Conservation (phyloP, 2,888 invertebrate genomes). For the Nymphalis urticae region DNA sequence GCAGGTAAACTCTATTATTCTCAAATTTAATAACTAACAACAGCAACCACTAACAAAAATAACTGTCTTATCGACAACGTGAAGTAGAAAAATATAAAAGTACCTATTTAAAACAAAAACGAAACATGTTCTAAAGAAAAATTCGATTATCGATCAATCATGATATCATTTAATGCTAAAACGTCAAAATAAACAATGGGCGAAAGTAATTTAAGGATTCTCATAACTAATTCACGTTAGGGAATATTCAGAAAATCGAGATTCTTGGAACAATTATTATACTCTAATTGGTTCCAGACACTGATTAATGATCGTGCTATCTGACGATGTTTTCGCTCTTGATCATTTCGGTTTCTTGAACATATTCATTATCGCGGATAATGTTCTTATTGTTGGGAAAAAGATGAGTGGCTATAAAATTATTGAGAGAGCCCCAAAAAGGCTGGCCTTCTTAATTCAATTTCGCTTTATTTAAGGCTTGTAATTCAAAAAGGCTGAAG, state of each 20-base stretch:
- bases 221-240: conserved; percentile 43
- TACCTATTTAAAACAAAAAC: neutral
- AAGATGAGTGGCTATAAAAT: conserved; percentile 35
- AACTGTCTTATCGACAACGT: too few relatives aligned
- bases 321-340: conserved; percentile 47
- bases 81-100: neutral
- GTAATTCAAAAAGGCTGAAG: neutral
- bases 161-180: neutral
- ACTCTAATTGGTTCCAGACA: conserved; percentile 55
- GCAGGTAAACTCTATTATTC: conserved; percentile 52
- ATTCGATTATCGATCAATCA: conserved; percentile 6
- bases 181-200: conserved; percentile 35
- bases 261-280: conserved; percentile 50
- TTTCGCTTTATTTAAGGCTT: too few relatives aligned
- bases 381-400: conserved; percentile 37
- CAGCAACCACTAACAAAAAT: too few relatives aligned
- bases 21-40: too few relatives aligned
- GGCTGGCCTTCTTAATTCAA: neutral
- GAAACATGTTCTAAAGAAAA: neutral
- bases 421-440: conserved; percentile 21
- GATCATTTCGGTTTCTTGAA: conserved; percentile 53
- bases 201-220: conserved; percentile 38
- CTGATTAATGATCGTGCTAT: conserved; percentile 49
- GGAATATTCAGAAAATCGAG: conserved; percentile 45
- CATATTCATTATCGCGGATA: conserved; percentile 53